phyloP scores from a whole-genome alignment of 2,797 vertebrate genomes.

The Schizopygopsis pylzovi region DNA sequence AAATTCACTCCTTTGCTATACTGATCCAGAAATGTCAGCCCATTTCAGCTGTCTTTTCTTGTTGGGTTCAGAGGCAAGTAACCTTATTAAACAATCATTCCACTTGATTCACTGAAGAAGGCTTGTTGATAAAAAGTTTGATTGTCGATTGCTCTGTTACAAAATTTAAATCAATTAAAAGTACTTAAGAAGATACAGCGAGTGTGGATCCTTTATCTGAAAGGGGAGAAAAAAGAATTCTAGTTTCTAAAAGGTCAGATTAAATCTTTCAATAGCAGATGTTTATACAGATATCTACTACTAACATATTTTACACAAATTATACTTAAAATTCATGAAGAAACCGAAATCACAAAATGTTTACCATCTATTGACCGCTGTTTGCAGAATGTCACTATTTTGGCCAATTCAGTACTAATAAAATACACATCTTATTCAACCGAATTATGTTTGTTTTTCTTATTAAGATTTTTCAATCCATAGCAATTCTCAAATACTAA shows the following conservation, averaged over 20 bases:
- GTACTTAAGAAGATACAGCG: too few species aligned
- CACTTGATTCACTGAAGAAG: too few species aligned
- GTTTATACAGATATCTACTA: neutral
- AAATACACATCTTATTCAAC: too few species aligned
- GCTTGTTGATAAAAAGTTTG: too few species aligned
- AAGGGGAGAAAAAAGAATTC: too few species aligned
- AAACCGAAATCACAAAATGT: neutral
- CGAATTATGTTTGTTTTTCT: neutral
- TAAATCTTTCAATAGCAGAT: neutral
- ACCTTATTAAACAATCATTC: too few species aligned
- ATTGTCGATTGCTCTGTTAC: too few species aligned
- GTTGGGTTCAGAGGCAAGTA: neutral
- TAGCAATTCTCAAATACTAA: neutral
- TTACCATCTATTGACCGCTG: neutral
- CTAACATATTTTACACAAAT: too few species aligned
- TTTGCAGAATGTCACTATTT: neutral
- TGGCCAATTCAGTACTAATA: neutral
- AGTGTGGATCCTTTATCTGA: too few species aligned
- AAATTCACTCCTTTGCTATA: neutral
- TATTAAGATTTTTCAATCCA: neutral
- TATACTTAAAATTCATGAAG: neutral
- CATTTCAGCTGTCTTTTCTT: neutral
- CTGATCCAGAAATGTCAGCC: neutral
- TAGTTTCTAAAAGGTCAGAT: too few species aligned
- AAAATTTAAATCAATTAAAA: too few species aligned